Evolutionary conservation across 2,113 vertebrate species (phyloP).

Genomic region (Corythaixoides concolor): DNA sequence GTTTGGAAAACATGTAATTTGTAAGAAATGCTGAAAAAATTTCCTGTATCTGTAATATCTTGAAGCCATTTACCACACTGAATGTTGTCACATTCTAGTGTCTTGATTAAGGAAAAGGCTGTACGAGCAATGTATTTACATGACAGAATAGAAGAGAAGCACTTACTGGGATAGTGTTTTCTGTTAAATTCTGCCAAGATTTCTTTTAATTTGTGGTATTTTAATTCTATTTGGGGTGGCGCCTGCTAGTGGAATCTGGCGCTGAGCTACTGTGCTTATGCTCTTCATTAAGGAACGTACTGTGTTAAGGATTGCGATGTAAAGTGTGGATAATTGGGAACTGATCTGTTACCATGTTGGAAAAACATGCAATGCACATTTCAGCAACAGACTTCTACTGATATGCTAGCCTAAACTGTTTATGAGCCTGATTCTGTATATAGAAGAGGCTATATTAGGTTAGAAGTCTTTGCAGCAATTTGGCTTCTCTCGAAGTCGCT

Average conservation of each 20-base stretch:
- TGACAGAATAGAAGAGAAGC: slow-evolving; percentile 5
- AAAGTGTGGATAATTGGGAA: slow-evolving; percentile 21
- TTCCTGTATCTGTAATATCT: neutral
- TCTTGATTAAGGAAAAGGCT: neutral
- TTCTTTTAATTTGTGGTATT: slow-evolving; percentile 49
- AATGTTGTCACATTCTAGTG: neutral
- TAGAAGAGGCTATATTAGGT: neutral
- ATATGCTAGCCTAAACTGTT: slow-evolving; percentile 22
- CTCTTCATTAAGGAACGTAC: neutral
- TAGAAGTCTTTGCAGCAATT: neutral
- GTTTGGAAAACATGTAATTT: neutral
- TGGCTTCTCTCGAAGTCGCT: neutral
- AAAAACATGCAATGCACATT: slow-evolving; percentile 23
- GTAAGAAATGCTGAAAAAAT: neutral
- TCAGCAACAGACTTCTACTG: slow-evolving; percentile 26
- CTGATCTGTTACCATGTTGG: neutral
- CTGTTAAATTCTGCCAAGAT: slow-evolving; percentile 29
- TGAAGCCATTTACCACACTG: neutral
- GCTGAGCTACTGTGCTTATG: slow-evolving; percentile 3
- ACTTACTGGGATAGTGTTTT: slow-evolving; percentile 19
- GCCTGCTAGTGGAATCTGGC: slow-evolving; percentile 44
- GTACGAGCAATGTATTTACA: neutral
- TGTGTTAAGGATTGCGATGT: neutral
- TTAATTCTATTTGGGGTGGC: slow-evolving; percentile 34
- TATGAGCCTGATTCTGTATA: neutral